Conservation (phyloP, 2,113 vertebrate genomes). For the Ceyx cyanopectus region DNA sequence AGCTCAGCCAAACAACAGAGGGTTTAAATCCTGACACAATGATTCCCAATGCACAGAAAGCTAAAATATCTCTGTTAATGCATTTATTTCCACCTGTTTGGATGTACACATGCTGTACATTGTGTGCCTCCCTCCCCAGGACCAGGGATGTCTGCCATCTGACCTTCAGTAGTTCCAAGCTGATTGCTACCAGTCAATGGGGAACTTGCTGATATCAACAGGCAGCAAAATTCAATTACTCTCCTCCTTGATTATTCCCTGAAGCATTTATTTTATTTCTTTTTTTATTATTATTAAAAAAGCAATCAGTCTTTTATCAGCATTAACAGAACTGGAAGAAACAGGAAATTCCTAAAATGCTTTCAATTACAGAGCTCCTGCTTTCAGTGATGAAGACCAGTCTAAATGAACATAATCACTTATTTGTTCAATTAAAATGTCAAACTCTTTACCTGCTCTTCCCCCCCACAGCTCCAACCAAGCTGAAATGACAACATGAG, state of each 20-base stretch:
- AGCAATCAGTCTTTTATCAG: background rate
- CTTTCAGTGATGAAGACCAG: background rate
- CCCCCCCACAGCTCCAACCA: background rate
- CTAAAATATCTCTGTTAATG: background rate
- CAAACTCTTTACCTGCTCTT: background rate
- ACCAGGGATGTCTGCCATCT: background rate
- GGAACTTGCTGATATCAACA: background rate
- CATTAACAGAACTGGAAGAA: background rate
- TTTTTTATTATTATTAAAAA: background rate
- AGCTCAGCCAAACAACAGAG: background rate
- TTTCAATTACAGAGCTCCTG: background rate
- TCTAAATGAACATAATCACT: background rate
- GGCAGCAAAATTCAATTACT: background rate
- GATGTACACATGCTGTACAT: fast-evolving
- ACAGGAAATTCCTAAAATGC: background rate
- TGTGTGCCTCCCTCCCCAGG: background rate
- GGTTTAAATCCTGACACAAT: background rate
- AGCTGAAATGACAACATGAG: background rate
- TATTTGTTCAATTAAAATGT: background rate
- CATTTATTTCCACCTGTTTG: fast-evolving
- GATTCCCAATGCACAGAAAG: background rate
- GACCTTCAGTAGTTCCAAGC: background rate
- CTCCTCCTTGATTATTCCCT: background rate
- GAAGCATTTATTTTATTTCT: background rate
- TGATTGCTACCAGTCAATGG: background rate